Evolutionary conservation across 2,888 invertebrate species (phyloP).

Genomic region (Epinotia demarniana): DNA sequence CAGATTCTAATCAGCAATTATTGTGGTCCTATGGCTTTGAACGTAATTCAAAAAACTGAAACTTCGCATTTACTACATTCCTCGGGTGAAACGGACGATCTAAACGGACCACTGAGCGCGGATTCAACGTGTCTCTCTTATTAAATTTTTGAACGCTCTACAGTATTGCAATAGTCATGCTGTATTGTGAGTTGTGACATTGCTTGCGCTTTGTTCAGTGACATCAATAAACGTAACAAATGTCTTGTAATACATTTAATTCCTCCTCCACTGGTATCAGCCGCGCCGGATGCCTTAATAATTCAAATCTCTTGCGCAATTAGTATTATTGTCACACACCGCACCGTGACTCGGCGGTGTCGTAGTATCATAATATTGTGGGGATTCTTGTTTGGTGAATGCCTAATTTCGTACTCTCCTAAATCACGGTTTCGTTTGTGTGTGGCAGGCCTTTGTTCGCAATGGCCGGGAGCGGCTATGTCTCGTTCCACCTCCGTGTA

Average conservation of each 20-base stretch:
- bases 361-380: conserved; percentile 60
- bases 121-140: conserved; percentile 25
- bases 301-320: conserved; percentile 43
- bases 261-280: conserved; percentile 31
- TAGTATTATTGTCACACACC: conserved; percentile 43
- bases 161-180: conserved; percentile 19
- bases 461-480: conserved; percentile 52
- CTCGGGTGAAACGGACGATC: conserved; percentile 12
- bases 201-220: conserved; percentile 25
- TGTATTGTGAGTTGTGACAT: conserved; percentile 27
- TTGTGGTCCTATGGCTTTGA: no score
- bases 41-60: not conserved
- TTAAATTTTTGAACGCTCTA: conserved; percentile 27
- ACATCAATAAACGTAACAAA: conserved; percentile 37
- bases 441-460: conserved; percentile 70
- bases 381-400: conserved; percentile 57
- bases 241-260: conserved; percentile 36
- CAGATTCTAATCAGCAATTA: not conserved
- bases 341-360: conserved; percentile 44
- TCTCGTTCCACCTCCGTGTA: conserved; percentile 35
- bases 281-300: conserved; percentile 39
- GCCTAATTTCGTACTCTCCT: conserved; percentile 67
- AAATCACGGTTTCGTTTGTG: conserved; percentile 75
- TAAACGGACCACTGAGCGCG: conserved; percentile 1
- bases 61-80: conserved; percentile 22